These are phyloP conservation scores for Squalus acanthias DNA, from an alignment of 2,797 vertebrate species.

Conservation along the genomic window DNA sequence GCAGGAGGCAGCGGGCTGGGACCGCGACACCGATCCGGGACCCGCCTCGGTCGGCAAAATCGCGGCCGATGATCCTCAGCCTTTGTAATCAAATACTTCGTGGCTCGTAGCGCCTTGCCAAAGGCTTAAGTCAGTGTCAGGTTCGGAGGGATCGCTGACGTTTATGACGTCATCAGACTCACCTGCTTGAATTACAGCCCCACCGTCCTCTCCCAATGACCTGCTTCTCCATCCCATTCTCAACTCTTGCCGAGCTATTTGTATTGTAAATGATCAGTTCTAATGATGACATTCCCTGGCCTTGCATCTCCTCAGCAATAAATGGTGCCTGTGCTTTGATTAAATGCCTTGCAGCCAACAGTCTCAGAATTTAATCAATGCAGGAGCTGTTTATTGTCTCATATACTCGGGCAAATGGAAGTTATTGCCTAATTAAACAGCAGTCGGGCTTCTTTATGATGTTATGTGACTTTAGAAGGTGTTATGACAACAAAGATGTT, in stretches of 20 bases:
- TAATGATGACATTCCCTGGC: neutral
- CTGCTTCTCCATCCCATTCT: neutral
- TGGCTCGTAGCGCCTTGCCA: neutral
- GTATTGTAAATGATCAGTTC: neutral
- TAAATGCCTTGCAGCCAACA: constrained; percentile 6
- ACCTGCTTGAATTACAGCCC: neutral
- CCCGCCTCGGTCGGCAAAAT: too few species aligned
- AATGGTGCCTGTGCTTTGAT: constrained; percentile 9
- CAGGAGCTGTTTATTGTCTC: constrained; percentile 17
- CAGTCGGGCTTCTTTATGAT: constrained; percentile 22
- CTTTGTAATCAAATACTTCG: too few species aligned
- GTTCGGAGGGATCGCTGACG: neutral
- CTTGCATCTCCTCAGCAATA: neutral
- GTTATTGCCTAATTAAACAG: constrained; percentile 32
- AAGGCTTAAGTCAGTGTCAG: neutral
- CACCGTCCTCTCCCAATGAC: neutral
- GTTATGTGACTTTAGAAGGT: neutral
- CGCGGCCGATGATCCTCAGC: too few species aligned
- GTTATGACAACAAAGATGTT: constrained; percentile 18
- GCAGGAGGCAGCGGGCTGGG: too few species aligned
- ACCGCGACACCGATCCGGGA: too few species aligned
- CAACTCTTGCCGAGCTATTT: neutral
- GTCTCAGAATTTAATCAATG: constrained; percentile 23
- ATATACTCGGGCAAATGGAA: constrained; percentile 27
- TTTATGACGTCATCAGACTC: neutral